A percentile compares a stretch with the other conserved stretches of the same genome.
These are phyloP conservation scores for Euplagia quadripunctaria DNA, from an alignment of 2,888 invertebrate species.

Conservation along the genomic window DNA sequence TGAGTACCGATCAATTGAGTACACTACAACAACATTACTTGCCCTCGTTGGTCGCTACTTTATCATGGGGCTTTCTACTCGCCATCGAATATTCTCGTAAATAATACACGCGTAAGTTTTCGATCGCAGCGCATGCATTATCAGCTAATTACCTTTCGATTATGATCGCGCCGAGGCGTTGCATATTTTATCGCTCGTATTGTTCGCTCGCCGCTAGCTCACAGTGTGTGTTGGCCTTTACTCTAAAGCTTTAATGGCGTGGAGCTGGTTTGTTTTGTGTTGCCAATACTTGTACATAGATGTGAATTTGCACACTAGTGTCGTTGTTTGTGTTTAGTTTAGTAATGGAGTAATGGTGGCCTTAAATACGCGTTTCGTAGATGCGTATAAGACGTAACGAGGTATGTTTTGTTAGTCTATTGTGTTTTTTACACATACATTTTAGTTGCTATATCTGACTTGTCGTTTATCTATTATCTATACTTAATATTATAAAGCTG, in stretches of 20 bases:
- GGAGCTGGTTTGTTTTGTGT: slow-evolving; percentile 42
- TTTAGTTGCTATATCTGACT: not conserved
- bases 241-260: slow-evolving; percentile 41
- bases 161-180: slow-evolving; percentile 63
- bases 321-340: slow-evolving; percentile 32
- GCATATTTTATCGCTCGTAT: slow-evolving; percentile 65
- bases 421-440: not conserved
- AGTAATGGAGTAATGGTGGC: slow-evolving; percentile 24
- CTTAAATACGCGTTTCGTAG: slow-evolving; percentile 12
- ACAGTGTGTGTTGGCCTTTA: slow-evolving; percentile 56
- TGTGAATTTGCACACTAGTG: slow-evolving; percentile 20
- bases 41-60: not conserved
- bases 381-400: not conserved
- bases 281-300: slow-evolving; percentile 33
- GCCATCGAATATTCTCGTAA: slow-evolving; percentile 21
- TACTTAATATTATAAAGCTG: too few species aligned
- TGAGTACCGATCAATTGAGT: not conserved
- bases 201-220: slow-evolving; percentile 48
- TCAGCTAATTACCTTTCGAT: slow-evolving; percentile 66
- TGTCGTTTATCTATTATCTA: not conserved
- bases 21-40: not conserved
- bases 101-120: slow-evolving; percentile 37
- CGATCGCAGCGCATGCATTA: slow-evolving; percentile 58
- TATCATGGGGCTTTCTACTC: not conserved
- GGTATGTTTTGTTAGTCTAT: slow-evolving; percentile 6